Conservation (phyloP, 2,113 vertebrate genomes). For the Rhinogobius similis region DNA sequence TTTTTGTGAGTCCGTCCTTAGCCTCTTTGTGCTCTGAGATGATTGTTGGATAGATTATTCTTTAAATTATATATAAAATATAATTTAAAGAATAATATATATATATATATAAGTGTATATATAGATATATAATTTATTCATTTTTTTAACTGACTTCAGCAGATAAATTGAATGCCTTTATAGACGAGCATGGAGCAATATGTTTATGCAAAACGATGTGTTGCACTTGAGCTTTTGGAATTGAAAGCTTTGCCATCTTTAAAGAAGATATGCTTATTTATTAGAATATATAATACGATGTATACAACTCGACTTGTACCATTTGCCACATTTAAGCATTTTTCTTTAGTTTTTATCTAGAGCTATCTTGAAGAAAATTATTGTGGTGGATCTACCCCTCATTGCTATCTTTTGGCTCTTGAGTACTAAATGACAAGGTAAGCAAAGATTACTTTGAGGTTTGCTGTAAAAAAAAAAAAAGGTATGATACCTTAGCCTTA, state of each 20-base stretch:
- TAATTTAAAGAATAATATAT: too few species aligned
- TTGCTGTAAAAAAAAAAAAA: too few species aligned
- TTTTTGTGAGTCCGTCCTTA: constrained; percentile 17
- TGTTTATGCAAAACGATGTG: neutral
- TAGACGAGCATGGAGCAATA: constrained; percentile 29
- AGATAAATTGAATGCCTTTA: constrained; percentile 34
- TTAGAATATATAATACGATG: neutral
- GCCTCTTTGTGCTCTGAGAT: constrained; percentile 45
- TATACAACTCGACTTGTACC: neutral
- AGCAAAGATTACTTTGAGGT: neutral
- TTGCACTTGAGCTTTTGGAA: neutral
- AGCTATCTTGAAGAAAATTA: constrained; percentile 43
- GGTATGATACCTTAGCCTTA: too few species aligned
- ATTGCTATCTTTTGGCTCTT: constrained; percentile 47
- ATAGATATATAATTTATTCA: too few species aligned
- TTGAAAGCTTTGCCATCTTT: neutral
- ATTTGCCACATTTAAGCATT: neutral
- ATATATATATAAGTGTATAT: too few species aligned
- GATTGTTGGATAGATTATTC: constrained; percentile 32
- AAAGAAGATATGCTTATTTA: neutral
- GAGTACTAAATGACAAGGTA: constrained; percentile 79
- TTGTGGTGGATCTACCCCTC: constrained; percentile 41
- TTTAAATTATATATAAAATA: too few species aligned
- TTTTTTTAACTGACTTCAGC: constrained; percentile 44
- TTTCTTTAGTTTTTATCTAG: constrained; percentile 34